Conservation (phyloP, 1,140 invertebrate species). For the Arctopsyche grandis region DNA sequence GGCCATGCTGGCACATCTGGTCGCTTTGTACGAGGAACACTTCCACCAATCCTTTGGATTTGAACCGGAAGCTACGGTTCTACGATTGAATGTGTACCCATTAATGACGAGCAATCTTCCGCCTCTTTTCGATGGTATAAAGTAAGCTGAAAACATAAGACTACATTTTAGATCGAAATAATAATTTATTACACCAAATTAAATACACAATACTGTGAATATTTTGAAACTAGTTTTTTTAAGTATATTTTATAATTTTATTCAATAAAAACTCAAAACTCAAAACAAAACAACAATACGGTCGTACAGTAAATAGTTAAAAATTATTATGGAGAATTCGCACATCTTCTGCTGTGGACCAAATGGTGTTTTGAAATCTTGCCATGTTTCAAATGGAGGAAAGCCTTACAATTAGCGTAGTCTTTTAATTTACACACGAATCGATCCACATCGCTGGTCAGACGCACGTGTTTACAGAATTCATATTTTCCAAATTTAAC, state of each 20-base stretch:
- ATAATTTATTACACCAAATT: too few relatives aligned
- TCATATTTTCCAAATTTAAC: not conserved
- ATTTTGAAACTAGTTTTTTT: too few relatives aligned
- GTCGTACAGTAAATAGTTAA: too few relatives aligned
- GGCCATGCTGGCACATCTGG: not conserved
- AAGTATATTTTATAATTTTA: too few relatives aligned
- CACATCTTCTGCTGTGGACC: not conserved
- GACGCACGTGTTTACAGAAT: not conserved
- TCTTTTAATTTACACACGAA: not conserved
- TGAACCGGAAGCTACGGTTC: not conserved
- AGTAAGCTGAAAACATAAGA: not conserved
- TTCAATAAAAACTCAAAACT: too few relatives aligned
- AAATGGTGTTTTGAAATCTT: not conserved
- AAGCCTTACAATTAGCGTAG: not conserved
- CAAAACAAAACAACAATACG: too few relatives aligned
- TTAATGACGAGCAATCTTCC: not conserved
- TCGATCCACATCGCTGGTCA: not conserved
- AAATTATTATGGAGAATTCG: too few relatives aligned
- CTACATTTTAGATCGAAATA: not conserved
- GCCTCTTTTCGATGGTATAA: not conserved
- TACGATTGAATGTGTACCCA: not conserved
- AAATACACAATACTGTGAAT: too few relatives aligned
- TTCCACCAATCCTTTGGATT: constrained; percentile 16
- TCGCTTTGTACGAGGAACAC: not conserved
- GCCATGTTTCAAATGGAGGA: not conserved